Evolutionary conservation across 92 coral and sea anemone species (phyloP), one percentile per base, ranked within the genome.

Genomic region (Paragorgia papillata): DNA sequence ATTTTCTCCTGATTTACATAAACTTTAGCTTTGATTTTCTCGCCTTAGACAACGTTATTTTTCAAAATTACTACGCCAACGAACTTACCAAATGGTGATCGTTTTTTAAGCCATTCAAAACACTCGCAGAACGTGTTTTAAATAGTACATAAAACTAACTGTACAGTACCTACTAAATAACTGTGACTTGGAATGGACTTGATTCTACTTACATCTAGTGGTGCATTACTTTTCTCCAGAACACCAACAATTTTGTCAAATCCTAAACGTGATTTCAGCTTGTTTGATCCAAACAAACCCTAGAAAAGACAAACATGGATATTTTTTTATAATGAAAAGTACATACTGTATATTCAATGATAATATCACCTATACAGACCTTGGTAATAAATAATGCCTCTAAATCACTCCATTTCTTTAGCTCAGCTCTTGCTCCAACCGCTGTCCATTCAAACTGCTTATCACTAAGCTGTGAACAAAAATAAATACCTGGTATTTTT

Each of bases 391-490:
- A 89, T 75, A 90, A 79, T 34, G 83, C 88, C 48, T 94, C 98
- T 62, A 94, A 84, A 22, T 89, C 90, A 61, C 60, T 84, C 98
- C 98, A 94, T 80, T 85, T 88, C 65, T 86, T 84, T 13, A 89
- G 73, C 61, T 84, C 82, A 29, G 92, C 94, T 79, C 91, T 69
- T 20, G 98, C 82, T 14, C 88, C 79, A 27, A 94, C 65, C 33
- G 89, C 89, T 1, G 95, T 90, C 98, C 98, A 94, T 66, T 94
- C 98, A 60, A 70, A 90, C 66, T 94, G 98, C 62, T 88, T 94
- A 24, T 88, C 97, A 64, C 94, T 75, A 35, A 94, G 48, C 98
- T 94, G 76, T 27, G 9, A 30, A 56, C 14, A 56, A 15, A 7
- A 56, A 56, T 2, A 22, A 21, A 21, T 56, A 21, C 33, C 33